Base-by-base conservation (phyloP, 2,113 vertebrate genomes). In the Geothlypis trichas region DNA sequence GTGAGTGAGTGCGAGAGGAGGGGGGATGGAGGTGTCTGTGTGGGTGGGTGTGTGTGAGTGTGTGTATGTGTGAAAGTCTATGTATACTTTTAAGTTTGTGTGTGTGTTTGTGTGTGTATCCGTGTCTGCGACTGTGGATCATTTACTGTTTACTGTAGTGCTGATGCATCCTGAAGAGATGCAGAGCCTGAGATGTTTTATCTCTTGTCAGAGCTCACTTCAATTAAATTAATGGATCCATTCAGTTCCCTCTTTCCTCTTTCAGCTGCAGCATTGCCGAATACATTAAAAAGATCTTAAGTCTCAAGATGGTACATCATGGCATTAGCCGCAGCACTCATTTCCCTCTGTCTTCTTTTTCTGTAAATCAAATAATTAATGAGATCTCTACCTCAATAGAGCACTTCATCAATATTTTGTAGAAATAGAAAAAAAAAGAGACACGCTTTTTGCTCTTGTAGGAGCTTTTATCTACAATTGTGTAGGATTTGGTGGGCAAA, bases 191-290 rank as follows among this genome's bases (percentile, higher is more conserved):
- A 98, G 98, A 99, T 99, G 99, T 99, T 99, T 99, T 99, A 99
- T 99, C 99, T 99, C 98, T 75, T 92, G 99, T 99, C 98, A 98
- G 98, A 98, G 98, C 98, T 98, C 90, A 97, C 99, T 99, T 99
- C 99, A 99, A 99, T 99, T 99, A 99, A 99, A 99, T 99, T 99
- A 99, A 99, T 99, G 99, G 99, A 99, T 98, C 98, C 98, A 99
- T 99, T 99, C 99, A 99, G 98, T 97, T 98, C 97, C 94, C 98
- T 98, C 98, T 98, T 98, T 97, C 98, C 98, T 98, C 98, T 99
- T 99, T 99, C 98, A 99, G 98, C 98, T 98, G 97, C 96, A 97
- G 98, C 97, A 89, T 68, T 98, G 97, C 98, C 84, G 98, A 99
- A 99, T 99, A 99, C 98, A 99, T 99, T 99, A 99, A 99, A 99